A percentile compares a stretch with the other conserved stretches of the same genome.
These are phyloP conservation scores for Lithobates sylvaticus DNA, from an alignment of 2,797 vertebrate species.

Conservation along the genomic window DNA sequence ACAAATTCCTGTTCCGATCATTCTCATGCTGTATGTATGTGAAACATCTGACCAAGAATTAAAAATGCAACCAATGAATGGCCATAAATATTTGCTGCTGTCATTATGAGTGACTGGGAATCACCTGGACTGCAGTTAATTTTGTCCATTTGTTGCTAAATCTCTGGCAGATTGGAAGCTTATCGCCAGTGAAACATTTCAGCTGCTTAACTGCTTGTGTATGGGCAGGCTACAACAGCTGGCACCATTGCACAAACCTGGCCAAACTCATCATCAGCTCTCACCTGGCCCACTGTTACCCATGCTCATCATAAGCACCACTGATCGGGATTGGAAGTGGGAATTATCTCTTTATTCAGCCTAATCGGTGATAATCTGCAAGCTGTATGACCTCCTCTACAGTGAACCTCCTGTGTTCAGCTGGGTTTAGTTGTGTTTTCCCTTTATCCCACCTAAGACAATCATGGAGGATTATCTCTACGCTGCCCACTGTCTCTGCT, in stretches of 20 bases:
- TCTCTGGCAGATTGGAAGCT: background rate
- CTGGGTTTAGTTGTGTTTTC: constrained; percentile 6
- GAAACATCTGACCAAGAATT: background rate
- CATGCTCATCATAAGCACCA: background rate
- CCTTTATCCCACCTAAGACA: constrained; percentile 37
- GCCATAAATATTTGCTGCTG: too few relatives aligned
- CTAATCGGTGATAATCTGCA: constrained; percentile 41
- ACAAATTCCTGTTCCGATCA: too few relatives aligned
- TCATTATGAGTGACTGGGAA: too few relatives aligned
- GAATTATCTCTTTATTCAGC: constrained; percentile 30
- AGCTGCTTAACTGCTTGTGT: background rate
- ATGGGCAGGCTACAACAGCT: background rate
- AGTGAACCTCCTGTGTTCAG: background rate
- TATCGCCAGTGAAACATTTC: background rate
- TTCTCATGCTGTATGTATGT: background rate
- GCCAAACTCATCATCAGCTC: background rate
- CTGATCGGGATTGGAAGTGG: constrained; percentile 18
- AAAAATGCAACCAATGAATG: too few relatives aligned
- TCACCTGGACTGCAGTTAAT: too few relatives aligned
- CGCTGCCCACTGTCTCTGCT: background rate
- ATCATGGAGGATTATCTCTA: constrained; percentile 38
- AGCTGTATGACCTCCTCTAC: constrained; percentile 1
- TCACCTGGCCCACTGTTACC: background rate
- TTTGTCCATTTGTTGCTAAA: background rate
- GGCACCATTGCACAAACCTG: background rate